Evolutionary conservation across 2,797 vertebrate species (phyloP).

Genomic region (Diplodus sargus): DNA sequence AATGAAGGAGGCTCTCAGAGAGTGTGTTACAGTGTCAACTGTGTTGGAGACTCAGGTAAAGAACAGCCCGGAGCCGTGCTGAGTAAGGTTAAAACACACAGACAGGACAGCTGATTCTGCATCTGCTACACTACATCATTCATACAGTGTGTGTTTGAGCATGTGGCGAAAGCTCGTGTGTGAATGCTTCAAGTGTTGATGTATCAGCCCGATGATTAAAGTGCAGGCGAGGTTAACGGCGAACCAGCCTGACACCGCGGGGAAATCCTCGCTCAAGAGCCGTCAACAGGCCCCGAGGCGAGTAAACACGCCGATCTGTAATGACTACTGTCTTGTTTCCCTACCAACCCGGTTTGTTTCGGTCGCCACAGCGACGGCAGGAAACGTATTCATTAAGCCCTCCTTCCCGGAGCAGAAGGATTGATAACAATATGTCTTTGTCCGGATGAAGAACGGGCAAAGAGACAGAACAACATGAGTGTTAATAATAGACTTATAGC

Average conservation of each 20-base stretch:
- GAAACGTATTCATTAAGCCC: conserved; percentile 40
- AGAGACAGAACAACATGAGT: conserved; percentile 36
- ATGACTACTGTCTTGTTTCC: conserved; percentile 71
- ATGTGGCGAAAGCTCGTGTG: conserved; percentile 12
- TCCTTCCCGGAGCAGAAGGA: conserved; percentile 35
- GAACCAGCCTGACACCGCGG: conserved; percentile 31
- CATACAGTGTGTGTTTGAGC: conserved; percentile 2
- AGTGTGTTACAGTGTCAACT: conserved; percentile 11
- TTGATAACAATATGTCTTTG: conserved; percentile 65
- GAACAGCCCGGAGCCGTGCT: conserved; percentile 37
- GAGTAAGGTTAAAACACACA: conserved; percentile 22
- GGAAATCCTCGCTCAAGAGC: conserved; percentile 60
- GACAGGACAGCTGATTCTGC: conserved; percentile 21
- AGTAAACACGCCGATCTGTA: conserved; percentile 58
- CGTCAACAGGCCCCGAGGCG: conserved; percentile 50
- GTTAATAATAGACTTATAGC: conserved; percentile 41
- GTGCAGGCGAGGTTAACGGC: conserved; percentile 23
- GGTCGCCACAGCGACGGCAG: conserved; percentile 19
- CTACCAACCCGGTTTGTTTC: conserved; percentile 66
- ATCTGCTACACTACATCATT: conserved; percentile 37
- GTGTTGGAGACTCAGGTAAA: conserved; percentile 20
- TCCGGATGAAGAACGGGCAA: conserved; percentile 24
- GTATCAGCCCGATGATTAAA: conserved; percentile 32
- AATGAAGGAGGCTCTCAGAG: conserved; percentile 24
- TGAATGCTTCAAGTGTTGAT: conserved; percentile 19